phyloP scores from a whole-genome alignment of 2,888 invertebrate species.

The Chamaedrilus cognettii region DNA sequence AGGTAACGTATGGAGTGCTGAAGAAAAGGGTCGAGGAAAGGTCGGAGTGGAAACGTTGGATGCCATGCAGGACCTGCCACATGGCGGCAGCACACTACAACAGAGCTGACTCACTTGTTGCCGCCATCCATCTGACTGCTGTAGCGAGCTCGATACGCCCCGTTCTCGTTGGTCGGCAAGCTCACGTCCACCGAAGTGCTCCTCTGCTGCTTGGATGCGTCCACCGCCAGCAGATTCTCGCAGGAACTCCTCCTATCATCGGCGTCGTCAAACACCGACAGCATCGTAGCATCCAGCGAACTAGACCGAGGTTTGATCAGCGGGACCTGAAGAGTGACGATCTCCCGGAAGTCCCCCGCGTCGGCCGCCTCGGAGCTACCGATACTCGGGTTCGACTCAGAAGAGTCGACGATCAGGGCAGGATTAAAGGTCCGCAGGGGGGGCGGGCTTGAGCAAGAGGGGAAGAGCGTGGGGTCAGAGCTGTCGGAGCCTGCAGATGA shows the following conservation, averaged over 20 bases:
- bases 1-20: too few species aligned
- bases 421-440: background rate
- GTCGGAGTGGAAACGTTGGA: too few species aligned
- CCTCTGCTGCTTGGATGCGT: constrained; percentile 13
- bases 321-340: constrained; percentile 18
- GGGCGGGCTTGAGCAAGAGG: background rate
- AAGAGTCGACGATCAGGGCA: background rate
- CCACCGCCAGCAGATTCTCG: constrained; percentile 5
- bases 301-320: constrained; percentile 17
- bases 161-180: constrained; percentile 1
- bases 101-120: too few species aligned
- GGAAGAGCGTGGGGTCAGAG: background rate
- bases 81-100: too few species aligned
- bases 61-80: too few species aligned
- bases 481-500: too few species aligned
- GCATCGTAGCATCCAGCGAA: constrained; percentile 4
- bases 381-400: background rate
- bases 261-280: background rate
- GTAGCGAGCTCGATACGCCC: constrained; percentile 9
- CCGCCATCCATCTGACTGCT: too few species aligned
- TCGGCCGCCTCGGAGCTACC: background rate
- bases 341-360: constrained; percentile 2
- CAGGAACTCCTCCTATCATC: constrained; percentile 7
- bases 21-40: too few species aligned
- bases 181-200: constrained; percentile 17